These are phyloP conservation scores for Drosophila sproati DNA, from an alignment of 1,140 invertebrate genomes.

Conservation along the genomic window DNA sequence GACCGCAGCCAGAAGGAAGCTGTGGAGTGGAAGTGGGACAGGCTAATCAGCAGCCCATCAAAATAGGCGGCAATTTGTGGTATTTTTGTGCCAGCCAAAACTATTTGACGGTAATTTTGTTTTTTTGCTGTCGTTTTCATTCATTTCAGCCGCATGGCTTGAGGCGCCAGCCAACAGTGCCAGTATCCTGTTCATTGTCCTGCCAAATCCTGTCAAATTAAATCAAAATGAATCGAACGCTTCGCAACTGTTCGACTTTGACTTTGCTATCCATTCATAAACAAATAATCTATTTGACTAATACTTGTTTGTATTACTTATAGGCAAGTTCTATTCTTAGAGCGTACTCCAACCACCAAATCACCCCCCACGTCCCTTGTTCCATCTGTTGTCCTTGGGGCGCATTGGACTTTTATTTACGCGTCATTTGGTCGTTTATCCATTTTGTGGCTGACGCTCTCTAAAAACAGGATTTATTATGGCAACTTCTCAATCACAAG, in stretches of 20 bases:
- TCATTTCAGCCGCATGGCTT: not conserved
- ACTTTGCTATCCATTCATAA: conserved; percentile 45
- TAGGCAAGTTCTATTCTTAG: conserved; percentile 29
- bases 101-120: conserved; percentile 17
- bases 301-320: conserved; percentile 44
- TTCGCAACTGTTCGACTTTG: conserved; percentile 7
- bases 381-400: conserved; percentile 4
- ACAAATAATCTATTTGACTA: conserved; percentile 59
- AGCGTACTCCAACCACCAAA: not conserved
- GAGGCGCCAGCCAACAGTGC: conserved; percentile 11
- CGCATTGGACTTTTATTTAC: conserved; percentile 44
- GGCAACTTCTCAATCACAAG: conserved; percentile 70
- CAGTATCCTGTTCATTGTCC: conserved; percentile 13
- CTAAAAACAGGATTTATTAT: conserved; percentile 77
- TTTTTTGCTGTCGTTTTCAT: not conserved
- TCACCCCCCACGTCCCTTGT: not conserved
- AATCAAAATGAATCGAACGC: conserved; percentile 39
- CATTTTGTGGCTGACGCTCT: conserved; percentile 25
- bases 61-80: conserved; percentile 16
- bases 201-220: conserved; percentile 32
- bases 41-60: conserved; percentile 16
- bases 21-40: not conserved
- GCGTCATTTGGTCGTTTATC: conserved; percentile 61
- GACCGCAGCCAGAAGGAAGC: conserved; percentile 4
- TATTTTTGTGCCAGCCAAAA: conserved; percentile 10